Evolutionary conservation across 2,113 vertebrate species (phyloP).

Genomic region (Trogon melanurus): DNA sequence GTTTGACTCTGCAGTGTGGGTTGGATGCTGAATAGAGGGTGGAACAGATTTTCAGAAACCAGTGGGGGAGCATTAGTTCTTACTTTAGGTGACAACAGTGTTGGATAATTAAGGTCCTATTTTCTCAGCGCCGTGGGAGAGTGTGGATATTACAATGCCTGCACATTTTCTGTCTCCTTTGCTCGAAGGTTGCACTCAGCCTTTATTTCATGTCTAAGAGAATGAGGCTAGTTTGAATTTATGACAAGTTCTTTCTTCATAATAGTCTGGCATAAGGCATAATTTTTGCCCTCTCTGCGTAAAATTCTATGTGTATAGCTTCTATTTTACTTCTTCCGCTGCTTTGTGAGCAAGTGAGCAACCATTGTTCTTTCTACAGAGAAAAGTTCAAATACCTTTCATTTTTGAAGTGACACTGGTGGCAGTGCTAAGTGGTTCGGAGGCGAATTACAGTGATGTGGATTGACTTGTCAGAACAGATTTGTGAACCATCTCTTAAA

Average conservation of each 20-base stretch:
- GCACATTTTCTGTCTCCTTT: conserved; percentile 65
- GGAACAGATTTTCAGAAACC: conserved; percentile 51
- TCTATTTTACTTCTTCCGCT: conserved; percentile 48
- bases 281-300: conserved; percentile 69
- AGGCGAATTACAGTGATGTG: not conserved
- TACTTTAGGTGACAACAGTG: conserved; percentile 39
- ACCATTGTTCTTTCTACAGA: conserved; percentile 1
- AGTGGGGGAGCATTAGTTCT: conserved; percentile 51
- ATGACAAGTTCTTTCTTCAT: conserved; percentile 70
- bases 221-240: conserved; percentile 69
- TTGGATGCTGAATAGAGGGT: not conserved
- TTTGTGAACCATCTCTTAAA: not conserved
- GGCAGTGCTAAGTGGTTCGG: not conserved
- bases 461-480: not conserved
- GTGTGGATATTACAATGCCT: conserved; percentile 71
- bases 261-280: conserved; percentile 61
- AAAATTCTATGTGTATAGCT: conserved; percentile 35
- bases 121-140: conserved; percentile 64
- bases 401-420: conserved; percentile 3
- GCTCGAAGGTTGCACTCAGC: conserved; percentile 46
- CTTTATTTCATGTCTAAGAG: conserved; percentile 69
- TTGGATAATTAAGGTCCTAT: conserved; percentile 69
- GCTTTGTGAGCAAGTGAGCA: conserved; percentile 20
- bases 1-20: not conserved
- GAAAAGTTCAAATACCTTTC: conserved; percentile 12